These are phyloP conservation scores for Phenganax marumi DNA, from an alignment of 92 coral and sea anemone species.

Conservation along the genomic window DNA sequence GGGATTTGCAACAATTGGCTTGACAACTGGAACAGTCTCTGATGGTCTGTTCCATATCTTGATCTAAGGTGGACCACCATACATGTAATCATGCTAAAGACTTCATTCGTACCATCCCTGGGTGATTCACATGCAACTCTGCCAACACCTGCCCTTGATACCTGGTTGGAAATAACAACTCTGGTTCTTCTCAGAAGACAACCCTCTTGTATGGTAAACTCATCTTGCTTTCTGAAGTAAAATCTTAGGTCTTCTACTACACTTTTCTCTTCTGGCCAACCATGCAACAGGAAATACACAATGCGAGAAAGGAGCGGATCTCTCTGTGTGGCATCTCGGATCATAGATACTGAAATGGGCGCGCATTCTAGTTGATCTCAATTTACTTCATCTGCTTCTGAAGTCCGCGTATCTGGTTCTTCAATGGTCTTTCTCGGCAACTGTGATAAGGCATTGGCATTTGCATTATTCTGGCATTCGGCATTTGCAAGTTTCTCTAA, in stretches of 20 bases:
- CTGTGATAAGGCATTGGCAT: constrained; percentile 53
- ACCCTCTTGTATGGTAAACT: constrained; percentile 53
- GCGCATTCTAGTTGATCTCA: constrained; percentile 26
- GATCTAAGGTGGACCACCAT: constrained; percentile 54
- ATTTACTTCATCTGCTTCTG: constrained; percentile 41
- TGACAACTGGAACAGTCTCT: constrained; percentile 54
- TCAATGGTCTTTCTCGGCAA: constrained; percentile 38
- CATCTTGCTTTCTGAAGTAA: constrained; percentile 47
- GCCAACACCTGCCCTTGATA: constrained; percentile 37
- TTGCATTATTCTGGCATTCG: constrained; percentile 42
- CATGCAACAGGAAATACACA: constrained; percentile 23
- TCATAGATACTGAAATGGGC: constrained; percentile 25
- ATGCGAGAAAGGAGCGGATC: constrained; percentile 45
- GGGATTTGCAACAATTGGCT: constrained; percentile 24
- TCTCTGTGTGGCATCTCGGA: constrained; percentile 31
- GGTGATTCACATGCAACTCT: constrained; percentile 49
- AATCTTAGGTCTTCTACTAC: constrained; percentile 29
- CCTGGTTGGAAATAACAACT: constrained; percentile 52
- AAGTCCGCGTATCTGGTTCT: constrained; percentile 24
- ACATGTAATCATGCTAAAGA: constrained; percentile 57
- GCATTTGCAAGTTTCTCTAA: constrained; percentile 50
- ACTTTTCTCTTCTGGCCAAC: constrained; percentile 44
- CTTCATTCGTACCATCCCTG: constrained; percentile 65
- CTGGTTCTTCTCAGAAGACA: constrained; percentile 45
- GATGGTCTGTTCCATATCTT: constrained; percentile 50